phyloP scores from a whole-genome alignment of 2,797 vertebrate genomes.

The Emydoidea blandingii region DNA sequence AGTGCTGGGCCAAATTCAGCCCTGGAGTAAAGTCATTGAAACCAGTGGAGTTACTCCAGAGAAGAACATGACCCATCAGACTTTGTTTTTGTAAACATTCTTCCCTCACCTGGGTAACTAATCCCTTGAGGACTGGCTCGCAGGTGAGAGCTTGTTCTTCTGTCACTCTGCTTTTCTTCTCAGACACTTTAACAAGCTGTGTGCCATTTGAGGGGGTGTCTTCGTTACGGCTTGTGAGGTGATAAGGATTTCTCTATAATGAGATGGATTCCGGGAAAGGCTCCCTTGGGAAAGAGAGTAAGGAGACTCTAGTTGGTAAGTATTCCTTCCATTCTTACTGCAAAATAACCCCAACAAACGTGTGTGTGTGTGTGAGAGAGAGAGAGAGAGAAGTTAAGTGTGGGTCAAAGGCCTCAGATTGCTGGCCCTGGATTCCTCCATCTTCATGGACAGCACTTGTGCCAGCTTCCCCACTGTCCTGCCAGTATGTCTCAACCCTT shows the following conservation, averaged over 20 bases:
- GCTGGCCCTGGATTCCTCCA: neutral
- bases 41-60: neutral
- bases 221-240: neutral
- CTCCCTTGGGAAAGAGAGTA: constrained; percentile 67
- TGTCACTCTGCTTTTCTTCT: neutral
- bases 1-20: neutral
- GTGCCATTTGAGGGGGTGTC: neutral
- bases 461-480: neutral
- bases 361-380: neutral
- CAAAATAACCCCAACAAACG: neutral
- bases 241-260: neutral
- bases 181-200: fast-evolving
- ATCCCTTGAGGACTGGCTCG: neutral
- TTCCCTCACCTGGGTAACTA: constrained; percentile 49
- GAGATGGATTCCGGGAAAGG: constrained; percentile 58
- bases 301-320: constrained; percentile 85
- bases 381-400: neutral
- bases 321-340: neutral
- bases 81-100: constrained; percentile 50
- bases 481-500: neutral
- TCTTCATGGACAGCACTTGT: neutral
- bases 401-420: neutral
- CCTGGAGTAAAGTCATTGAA: neutral
- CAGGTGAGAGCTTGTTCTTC: neutral
- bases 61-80: neutral